Evolutionary conservation across 1,140 invertebrate species (phyloP).

Genomic region (Zaprionus vittiger): DNA sequence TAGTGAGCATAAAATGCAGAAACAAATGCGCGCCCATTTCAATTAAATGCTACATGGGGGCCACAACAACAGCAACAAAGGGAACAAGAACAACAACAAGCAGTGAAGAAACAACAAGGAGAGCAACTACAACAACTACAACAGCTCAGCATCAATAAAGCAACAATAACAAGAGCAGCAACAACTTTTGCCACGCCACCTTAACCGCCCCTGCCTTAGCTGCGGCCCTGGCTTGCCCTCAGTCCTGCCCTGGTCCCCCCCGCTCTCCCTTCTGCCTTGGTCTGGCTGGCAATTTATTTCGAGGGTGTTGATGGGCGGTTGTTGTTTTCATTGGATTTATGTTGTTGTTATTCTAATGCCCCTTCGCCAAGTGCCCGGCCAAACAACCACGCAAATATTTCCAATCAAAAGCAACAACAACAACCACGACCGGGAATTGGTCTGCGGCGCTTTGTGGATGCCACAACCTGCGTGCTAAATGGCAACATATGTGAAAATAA

Average conservation of each 20-base stretch:
- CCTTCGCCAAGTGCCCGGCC: constrained; percentile 41
- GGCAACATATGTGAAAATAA: constrained; percentile 84
- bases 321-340: constrained; percentile 83
- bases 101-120: constrained; percentile 25
- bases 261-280: constrained; percentile 17
- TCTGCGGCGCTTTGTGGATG: constrained; percentile 54
- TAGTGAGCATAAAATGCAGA: constrained; percentile 80
- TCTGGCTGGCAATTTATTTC: constrained; percentile 67
- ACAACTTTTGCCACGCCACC: constrained; percentile 37
- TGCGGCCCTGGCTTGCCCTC: constrained; percentile 10
- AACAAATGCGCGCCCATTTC: constrained; percentile 78
- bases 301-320: constrained; percentile 83
- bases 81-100: constrained; percentile 35
- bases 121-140: constrained; percentile 25
- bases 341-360: constrained; percentile 79
- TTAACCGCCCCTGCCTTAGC: constrained; percentile 12
- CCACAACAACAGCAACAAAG: constrained; percentile 30
- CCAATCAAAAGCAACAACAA: constrained; percentile 67
- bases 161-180: constrained; percentile 65
- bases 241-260: constrained; percentile 6
- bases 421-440: constrained; percentile 6
- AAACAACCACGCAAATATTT: constrained; percentile 67
- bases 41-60: constrained; percentile 75
- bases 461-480: constrained; percentile 80
- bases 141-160: constrained; percentile 20